Base-by-base conservation (phyloP, 2,113 vertebrate genomes). In the mouse (Mus musculus) region DNA sequence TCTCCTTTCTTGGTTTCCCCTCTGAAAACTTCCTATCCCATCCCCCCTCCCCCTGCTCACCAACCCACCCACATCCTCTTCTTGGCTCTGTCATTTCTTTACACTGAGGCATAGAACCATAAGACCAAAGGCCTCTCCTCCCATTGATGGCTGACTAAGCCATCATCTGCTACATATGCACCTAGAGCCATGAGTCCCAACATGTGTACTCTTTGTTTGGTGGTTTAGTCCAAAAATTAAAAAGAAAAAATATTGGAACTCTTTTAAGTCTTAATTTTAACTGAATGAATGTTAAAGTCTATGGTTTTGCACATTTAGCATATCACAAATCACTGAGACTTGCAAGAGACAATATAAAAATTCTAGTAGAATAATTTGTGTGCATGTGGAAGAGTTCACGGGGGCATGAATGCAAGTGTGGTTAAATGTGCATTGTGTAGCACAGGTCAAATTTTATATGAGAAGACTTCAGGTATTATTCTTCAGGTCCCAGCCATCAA, bases 211-310 rank as follows among this genome's bases (percentile, higher is more conserved):
- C 49, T 49, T 49, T 49, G 49, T 5, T 49, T 5, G 49, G 49
- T 49, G 49, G 5, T 49, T 49, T 49, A 49, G 49, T 49, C 49
- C 49, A 88, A 49, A 71, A 36, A 71, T 14, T 11, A 52, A 71
- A 87, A 39, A 17, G 2, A 9, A 0, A 0, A 54, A 88, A 24
- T 39, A 56, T 24, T 42, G 92, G 77, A 97, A 90, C 88, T 88
- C 93, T 98, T 97, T 97, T 96, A 97, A 96, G 80, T 97, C 92
- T 71, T 73, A 97, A 86, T 97, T 98, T 88, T 61, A 96, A 52
- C 33, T 95, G 90, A 97, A 94, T 97, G 88, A 59, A 94, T 69
- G 71, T 89, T 96, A 97, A 90, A 97, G 20, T 91, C 93, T 97
- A 54, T 94, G 72, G 96, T 96, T 82, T 52, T 98, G 98, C 90